Evolutionary conservation across 2,113 vertebrate species (phyloP).

Genomic region (Geothlypis trichas): DNA sequence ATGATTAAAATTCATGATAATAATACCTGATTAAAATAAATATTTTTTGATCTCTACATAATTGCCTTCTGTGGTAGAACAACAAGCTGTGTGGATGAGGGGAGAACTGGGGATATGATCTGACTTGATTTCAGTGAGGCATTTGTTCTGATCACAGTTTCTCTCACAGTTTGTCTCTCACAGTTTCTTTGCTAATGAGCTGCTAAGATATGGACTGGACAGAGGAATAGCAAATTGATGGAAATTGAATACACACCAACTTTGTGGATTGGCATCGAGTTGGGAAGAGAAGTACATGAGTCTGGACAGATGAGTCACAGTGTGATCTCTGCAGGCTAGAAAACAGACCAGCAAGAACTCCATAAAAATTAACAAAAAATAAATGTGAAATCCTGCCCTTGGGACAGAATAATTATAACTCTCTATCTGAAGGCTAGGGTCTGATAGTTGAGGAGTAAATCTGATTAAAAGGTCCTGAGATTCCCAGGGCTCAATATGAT

Average conservation of each 20-base stretch:
- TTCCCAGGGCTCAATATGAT: not conserved
- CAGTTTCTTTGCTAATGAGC: not conserved
- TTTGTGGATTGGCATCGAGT: not conserved
- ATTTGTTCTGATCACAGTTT: not conserved
- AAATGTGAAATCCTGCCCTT: not conserved
- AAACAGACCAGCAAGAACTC: not conserved
- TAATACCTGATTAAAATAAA: slow-evolving; percentile 49
- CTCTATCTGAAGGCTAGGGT: not conserved
- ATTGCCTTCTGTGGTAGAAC: not conserved
- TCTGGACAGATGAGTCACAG: not conserved
- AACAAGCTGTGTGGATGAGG: not conserved
- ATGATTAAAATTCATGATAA: slow-evolving; percentile 43
- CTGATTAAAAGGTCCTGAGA: not conserved
- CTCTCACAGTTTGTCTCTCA: not conserved
- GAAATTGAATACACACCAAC: not conserved
- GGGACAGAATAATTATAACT: not conserved
- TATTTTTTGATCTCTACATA: slow-evolving; percentile 16
- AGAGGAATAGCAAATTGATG: not conserved
- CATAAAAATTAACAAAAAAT: not conserved
- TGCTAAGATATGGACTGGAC: not conserved
- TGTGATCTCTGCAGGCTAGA: not conserved
- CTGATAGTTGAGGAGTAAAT: not conserved
- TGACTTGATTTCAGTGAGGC: not conserved
- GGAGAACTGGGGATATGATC: not conserved
- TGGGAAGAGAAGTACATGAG: not conserved